Conservation (phyloP, 2,797 vertebrate species). For the Eurystomus glaucurus region DNA sequence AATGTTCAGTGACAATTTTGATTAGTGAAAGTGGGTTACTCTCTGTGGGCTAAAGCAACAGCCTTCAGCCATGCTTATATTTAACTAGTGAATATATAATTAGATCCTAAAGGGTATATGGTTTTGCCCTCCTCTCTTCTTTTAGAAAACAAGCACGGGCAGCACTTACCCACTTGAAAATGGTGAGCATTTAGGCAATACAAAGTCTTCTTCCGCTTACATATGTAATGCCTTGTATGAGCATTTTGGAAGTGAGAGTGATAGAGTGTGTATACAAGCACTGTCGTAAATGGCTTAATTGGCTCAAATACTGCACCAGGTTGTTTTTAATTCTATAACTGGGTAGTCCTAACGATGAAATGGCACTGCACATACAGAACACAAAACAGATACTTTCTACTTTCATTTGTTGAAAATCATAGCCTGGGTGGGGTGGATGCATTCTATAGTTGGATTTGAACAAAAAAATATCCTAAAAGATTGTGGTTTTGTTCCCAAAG, state of each 20-base stretch:
- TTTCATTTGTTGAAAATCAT: not conserved
- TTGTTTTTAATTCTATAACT: not conserved
- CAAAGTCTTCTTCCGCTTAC: not conserved
- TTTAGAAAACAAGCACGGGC: not conserved
- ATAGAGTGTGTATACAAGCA: not conserved
- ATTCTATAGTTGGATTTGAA: not conserved
- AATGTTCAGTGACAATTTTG: not conserved
- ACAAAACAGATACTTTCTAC: not conserved
- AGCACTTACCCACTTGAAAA: not conserved
- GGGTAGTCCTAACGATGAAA: not conserved
- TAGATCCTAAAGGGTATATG: not conserved
- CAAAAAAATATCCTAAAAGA: not conserved
- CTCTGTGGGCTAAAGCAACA: not conserved
- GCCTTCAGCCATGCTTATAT: not conserved
- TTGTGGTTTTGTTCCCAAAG: rapidly evolving
- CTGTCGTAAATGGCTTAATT: not conserved
- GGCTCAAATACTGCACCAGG: not conserved
- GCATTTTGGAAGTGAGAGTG: not conserved
- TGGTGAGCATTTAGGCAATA: not conserved
- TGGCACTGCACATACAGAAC: not conserved
- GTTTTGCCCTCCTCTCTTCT: not conserved
- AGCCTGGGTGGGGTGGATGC: not conserved
- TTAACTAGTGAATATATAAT: not conserved
- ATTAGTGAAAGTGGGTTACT: not conserved
- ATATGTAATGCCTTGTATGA: not conserved